Base-by-base conservation (phyloP, 2,888 invertebrate genomes). In the Lasioglossum villosulum region DNA sequence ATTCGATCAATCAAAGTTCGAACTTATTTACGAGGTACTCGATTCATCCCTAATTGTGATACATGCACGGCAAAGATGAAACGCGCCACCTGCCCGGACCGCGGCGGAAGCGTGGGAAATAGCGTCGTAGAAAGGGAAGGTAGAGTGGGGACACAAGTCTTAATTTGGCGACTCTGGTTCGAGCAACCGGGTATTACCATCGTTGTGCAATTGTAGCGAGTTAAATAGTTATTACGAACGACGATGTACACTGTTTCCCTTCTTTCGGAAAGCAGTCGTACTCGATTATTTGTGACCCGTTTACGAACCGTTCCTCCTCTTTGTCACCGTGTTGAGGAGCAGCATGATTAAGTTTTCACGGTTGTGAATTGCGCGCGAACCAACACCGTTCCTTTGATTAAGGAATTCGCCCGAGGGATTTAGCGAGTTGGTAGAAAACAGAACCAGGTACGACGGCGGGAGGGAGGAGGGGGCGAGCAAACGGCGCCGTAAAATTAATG, bases 321-420 rank as follows among this genome's bases (percentile, higher is more conserved):
- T 66, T 71, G 59, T 68, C 73, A 10, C 34, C 23, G 12, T 34
- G 52, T 30, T 34, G 37, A 72, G 27, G 37, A 74, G 37, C 48
- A n/a, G 42, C 52, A 30, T 68, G 84, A 84, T 84, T 85, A 84
- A 85, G 84, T 75, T 79, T 37, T 79, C 86, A 56, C 75, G 56
- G 63, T 39, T 79, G 84, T 72, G 75, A 84, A 84, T 84, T 79
- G 75, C 79, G 66, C 66, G 80, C 75, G 79, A 85, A 85, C 75
- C 86, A 85, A 84, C 84, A 79, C 75, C 86, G 75, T 30, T 72
- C 37, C 84, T 84, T 84, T 85, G 84, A 84, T 84, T 81, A 86
- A 86, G 86, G 75, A 82, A 86, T 78, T 73, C 82, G 82, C 82
- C 78, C 72, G 39, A 72, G 80, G 84, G 80, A 80, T 79, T 79